phyloP scores from a whole-genome alignment of 2,888 invertebrate genomes.

The Epistrophe grossulariae region DNA sequence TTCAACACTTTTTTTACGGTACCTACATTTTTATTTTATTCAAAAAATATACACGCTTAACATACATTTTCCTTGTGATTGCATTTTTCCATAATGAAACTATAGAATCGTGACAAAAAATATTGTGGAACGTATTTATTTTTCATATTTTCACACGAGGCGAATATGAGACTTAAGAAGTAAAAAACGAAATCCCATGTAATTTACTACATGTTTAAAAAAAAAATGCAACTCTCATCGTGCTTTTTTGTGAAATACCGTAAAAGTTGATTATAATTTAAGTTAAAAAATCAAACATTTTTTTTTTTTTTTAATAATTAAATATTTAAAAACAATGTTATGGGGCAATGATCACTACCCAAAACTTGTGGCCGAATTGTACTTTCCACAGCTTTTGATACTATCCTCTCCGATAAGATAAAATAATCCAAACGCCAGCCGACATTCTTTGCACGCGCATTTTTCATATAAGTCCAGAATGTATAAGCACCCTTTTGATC shows the following conservation, averaged over 20 bases:
- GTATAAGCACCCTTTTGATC: conserved; percentile 93
- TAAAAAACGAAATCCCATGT: conserved; percentile 53
- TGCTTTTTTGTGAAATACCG: conserved; percentile 4
- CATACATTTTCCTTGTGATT: not conserved
- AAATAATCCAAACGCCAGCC: conserved; percentile 99
- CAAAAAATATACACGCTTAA: conserved; percentile 19
- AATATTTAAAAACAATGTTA: conserved; percentile 89
- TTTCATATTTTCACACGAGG: conserved; percentile 7
- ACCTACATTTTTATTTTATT: conserved; percentile 21
- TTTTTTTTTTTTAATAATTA: conserved; percentile 74
- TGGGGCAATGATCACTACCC: conserved; percentile 99
- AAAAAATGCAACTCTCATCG: not conserved
- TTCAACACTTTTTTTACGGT: conserved; percentile 69
- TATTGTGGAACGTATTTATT: conserved; percentile 2
- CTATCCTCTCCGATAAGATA: conserved; percentile 92
- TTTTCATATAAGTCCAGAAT: conserved; percentile 97
- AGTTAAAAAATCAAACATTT: conserved; percentile 13
- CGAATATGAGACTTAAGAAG: not conserved
- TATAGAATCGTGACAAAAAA: not conserved
- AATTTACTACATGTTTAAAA: conserved; percentile 46
- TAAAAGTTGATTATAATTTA: conserved; percentile 11
- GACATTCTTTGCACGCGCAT: conserved; percentile 93
- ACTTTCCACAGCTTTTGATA: conserved; percentile 92
- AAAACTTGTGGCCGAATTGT: conserved; percentile 91
- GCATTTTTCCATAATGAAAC: not conserved